Base-by-base conservation (phyloP, 30 jellyfish, hydroid and myxozoan species). In the Hydractinia symbiolongicarpus region DNA sequence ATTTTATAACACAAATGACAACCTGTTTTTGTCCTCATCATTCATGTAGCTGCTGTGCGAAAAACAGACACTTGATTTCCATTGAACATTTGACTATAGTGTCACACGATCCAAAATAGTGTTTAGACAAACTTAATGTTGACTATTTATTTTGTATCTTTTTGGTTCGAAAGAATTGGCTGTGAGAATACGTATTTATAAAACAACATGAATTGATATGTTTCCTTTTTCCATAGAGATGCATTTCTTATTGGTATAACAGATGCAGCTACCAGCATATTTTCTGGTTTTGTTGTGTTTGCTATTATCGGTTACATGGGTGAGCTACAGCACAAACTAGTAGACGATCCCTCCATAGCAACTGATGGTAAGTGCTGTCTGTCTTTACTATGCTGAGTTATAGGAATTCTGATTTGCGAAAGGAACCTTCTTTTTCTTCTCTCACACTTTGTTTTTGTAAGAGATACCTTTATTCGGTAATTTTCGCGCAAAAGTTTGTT, bases 221-320 rank as follows among this genome's bases (percentile, higher is more conserved):
- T 57, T 57, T 74, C 1, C 15, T 49, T 78, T 30, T 9, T 11
- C 74, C 76, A 13, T 54, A 88, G 96, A 62, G 96, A 88, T 72
- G 96, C 96, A 6, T 61, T 88, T 76, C 81, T 88, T 8, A 88
- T 88, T 64, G 67, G 93, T 44, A 4, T 83, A 21, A 57, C 86
- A 30, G 96, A 88, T 78, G 96, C 96, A 16, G 62, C 83, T 30
- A 88, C 96, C 17, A 88, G 96, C 54, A 83, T 88, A 9, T 88
- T 88, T 76, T 88, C 96, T 15, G 96, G 96, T 49, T 83, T 88
- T 66, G 96, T 88, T 17, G 96, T 88, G 10, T 88, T 88, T 74
- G 40, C 87, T 7, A 83, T 88, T n/a, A 77, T 88, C 19, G 96
- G 96, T 11, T 88, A 88, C 62, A 83, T 88, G 94, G 96, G 94